Conservation (phyloP, 2,113 vertebrate species). For the Equus przewalskii region DNA sequence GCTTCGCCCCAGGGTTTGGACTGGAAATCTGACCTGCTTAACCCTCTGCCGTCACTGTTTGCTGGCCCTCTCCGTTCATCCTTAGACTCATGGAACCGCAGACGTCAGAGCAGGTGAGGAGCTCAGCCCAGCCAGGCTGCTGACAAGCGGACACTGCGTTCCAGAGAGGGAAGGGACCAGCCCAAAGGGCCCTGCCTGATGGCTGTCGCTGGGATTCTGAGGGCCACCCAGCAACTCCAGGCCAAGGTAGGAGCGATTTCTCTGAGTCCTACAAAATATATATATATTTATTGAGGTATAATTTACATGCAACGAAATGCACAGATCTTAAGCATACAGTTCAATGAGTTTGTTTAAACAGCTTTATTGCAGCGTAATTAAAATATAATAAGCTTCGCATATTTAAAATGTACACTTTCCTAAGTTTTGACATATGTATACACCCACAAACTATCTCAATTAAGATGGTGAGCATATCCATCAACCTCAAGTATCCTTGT, state of each 20-base stretch:
- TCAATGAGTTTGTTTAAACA: background rate
- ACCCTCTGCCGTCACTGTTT: slow-evolving; percentile 24
- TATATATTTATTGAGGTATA: background rate
- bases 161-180: background rate
- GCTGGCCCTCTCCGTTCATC: slow-evolving; percentile 52
- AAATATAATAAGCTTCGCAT: background rate
- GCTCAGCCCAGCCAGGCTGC: background rate
- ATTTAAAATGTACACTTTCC: background rate
- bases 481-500: background rate
- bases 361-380: background rate
- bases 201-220: background rate
- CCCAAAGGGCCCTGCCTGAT: background rate
- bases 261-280: background rate
- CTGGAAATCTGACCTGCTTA: slow-evolving; percentile 56
- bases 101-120: background rate
- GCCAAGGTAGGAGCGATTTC: background rate
- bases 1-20: background rate
- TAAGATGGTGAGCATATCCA: background rate
- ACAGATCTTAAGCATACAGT: background rate
- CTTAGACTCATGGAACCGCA: background rate
- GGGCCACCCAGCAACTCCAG: background rate
- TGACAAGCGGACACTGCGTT: background rate
- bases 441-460: background rate
- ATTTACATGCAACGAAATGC: background rate
- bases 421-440: background rate